phyloP scores from a whole-genome alignment of 2,888 invertebrate genomes.

The Euplexia lucipara region DNA sequence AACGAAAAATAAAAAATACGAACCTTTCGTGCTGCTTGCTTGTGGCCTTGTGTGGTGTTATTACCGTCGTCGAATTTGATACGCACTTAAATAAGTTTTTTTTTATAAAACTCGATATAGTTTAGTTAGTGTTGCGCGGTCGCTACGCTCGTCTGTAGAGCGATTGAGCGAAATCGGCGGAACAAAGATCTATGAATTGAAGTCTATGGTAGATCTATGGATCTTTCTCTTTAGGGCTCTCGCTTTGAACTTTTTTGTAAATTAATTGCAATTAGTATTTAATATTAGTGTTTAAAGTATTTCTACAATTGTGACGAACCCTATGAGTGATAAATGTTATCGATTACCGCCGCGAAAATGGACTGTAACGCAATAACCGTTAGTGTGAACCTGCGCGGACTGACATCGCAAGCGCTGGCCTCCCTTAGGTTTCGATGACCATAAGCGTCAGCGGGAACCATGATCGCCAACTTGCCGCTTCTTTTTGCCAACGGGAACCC shows the following conservation, averaged over 20 bases:
- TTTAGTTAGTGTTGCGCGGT: no score
- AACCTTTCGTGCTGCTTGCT: not conserved
- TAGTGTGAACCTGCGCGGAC: constrained; percentile 76
- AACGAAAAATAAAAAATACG: no score
- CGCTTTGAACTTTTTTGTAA: constrained; percentile 75
- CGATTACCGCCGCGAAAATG: constrained; percentile 69
- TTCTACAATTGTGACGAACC: constrained; percentile 59
- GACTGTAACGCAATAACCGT: constrained; percentile 78
- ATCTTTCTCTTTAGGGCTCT: constrained; percentile 82
- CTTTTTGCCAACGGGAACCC: constrained; percentile 94
- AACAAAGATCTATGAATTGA: constrained; percentile 64
- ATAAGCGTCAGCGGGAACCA: constrained; percentile 85
- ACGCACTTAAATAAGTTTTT: constrained; percentile 11
- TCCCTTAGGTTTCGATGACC: constrained; percentile 85
- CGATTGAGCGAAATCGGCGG: constrained; percentile 34
- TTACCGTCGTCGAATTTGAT: not conserved
- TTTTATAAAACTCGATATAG: constrained; percentile 34
- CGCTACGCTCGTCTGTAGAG: constrained; percentile 15
- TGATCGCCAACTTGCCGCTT: constrained; percentile 94
- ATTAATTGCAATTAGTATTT: constrained; percentile 69
- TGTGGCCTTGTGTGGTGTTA: no score
- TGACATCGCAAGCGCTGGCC: constrained; percentile 85
- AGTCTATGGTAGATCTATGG: constrained; percentile 75
- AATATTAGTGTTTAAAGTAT: constrained; percentile 50
- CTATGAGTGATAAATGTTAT: constrained; percentile 72